These are phyloP conservation scores for Lepidocolaptes lacrymiger DNA, from an alignment of 2,797 vertebrate species.

Conservation along the genomic window DNA sequence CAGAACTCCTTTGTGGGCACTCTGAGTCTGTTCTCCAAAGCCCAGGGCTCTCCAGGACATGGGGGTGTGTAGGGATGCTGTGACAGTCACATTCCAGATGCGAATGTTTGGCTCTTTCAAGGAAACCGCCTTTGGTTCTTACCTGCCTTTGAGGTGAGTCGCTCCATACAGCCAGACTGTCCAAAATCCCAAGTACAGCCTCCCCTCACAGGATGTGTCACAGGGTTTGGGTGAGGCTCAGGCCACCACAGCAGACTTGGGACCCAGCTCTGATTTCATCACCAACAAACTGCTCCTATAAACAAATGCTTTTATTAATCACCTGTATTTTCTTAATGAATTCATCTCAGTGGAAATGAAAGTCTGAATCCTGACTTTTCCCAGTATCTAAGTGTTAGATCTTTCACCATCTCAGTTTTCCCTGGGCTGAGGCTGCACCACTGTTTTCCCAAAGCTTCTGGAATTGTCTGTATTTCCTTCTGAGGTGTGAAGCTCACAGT, in stretches of 20 bases:
- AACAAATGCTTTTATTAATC: not conserved
- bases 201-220: fast-evolving
- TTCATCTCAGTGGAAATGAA: not conserved
- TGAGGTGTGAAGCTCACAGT: not conserved
- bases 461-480: not conserved
- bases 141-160: not conserved
- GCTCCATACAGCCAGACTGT: not conserved
- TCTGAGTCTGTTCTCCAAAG: not conserved
- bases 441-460: not conserved
- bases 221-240: not conserved
- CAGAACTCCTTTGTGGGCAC: not conserved
- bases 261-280: not conserved
- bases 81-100: not conserved
- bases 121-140: not conserved
- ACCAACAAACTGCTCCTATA: not conserved
- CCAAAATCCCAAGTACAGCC: not conserved
- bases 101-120: not conserved
- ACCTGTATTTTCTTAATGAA: not conserved
- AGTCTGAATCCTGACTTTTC: not conserved
- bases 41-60: fast-evolving
- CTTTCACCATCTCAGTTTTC: not conserved
- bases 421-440: not conserved
- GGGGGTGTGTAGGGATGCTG: not conserved
- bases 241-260: not conserved
- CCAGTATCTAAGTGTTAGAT: not conserved